Conservation (phyloP, 2,888 invertebrate species). For the Oscheius onirici region DNA sequence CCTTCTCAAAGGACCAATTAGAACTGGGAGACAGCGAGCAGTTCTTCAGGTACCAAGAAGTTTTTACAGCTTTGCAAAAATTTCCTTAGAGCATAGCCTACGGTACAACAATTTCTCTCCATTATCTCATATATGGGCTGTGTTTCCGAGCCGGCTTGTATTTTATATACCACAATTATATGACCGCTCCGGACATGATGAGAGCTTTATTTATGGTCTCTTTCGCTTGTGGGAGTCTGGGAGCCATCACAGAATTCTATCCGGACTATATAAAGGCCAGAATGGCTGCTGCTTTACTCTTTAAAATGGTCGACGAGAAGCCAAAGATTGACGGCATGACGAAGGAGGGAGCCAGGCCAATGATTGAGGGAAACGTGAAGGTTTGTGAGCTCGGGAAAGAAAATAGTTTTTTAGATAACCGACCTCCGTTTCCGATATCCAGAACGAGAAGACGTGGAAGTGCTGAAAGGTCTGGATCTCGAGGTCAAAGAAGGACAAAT, state of each 20-base stretch:
- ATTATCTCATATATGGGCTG: conserved; percentile 72
- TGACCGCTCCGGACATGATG: conserved; percentile 73
- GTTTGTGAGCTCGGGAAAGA: neutral
- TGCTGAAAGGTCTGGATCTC: conserved; percentile 38
- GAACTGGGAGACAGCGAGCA: conserved; percentile 43
- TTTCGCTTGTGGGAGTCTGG: conserved; percentile 74
- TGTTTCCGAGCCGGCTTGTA: conserved; percentile 72
- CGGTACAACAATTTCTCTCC: conserved; percentile 70
- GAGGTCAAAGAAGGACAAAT: conserved; percentile 41
- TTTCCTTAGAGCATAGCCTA: conserved; percentile 57
- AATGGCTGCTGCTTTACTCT: conserved; percentile 72
- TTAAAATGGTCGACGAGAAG: conserved; percentile 70
- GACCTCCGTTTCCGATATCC: conserved; percentile 71
- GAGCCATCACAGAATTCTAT: conserved; percentile 72
- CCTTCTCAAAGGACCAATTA: conserved; percentile 49
- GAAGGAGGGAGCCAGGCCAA: neutral
- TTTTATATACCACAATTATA: conserved; percentile 73
- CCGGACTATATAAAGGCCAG: conserved; percentile 73
- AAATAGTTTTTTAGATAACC: conserved; percentile 46
- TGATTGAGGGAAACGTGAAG: conserved; percentile 18
- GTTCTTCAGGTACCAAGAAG: conserved; percentile 6
- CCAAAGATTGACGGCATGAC: conserved; percentile 26
- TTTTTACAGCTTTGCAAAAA: neutral
- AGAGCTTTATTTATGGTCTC: conserved; percentile 75
- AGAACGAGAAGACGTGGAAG: conserved; percentile 65